Conservation (phyloP, 2,888 invertebrate genomes). For the Carcina quercana region DNA sequence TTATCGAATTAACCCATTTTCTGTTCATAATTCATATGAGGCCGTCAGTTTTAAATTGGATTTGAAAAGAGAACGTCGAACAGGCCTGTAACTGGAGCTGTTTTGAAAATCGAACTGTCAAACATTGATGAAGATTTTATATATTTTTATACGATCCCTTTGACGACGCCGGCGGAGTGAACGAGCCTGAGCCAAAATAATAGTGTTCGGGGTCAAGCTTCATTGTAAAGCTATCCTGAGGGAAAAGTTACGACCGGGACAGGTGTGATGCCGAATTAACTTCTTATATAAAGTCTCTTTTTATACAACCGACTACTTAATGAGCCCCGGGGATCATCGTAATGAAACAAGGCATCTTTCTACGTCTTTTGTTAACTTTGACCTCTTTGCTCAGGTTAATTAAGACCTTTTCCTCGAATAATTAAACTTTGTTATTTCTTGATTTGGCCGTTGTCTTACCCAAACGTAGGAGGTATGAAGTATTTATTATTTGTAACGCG, state of each 20-base stretch:
- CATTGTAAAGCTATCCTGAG: constrained; percentile 62
- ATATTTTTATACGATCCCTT: constrained; percentile 54
- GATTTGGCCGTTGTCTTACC: constrained; percentile 22
- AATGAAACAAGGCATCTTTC: constrained; percentile 50
- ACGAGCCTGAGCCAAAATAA: constrained; percentile 50
- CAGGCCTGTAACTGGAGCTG: constrained; percentile 36
- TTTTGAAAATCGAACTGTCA: constrained; percentile 63
- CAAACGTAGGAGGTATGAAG: constrained; percentile 28
- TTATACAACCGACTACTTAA: constrained; percentile 64
- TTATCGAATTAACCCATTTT: constrained; percentile 14
- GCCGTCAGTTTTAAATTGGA: constrained; percentile 10
- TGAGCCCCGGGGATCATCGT: constrained; percentile 56
- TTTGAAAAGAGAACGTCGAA: constrained; percentile 11
- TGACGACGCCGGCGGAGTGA: constrained; percentile 57
- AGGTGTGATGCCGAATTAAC: constrained; percentile 72
- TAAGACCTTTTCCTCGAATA: constrained; percentile 41
- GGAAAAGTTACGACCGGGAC: constrained; percentile 68
- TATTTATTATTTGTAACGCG: constrained; percentile 27
- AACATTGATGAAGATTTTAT: constrained; percentile 61
- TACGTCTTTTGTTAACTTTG: constrained; percentile 41
- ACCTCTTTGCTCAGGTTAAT: constrained; percentile 47
- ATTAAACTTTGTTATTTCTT: constrained; percentile 34
- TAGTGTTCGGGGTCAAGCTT: constrained; percentile 50
- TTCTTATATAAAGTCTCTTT: constrained; percentile 67
- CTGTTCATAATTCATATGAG: constrained; percentile 4